Evolutionary conservation across 2,797 vertebrate species (phyloP), one percentile per base, ranked within the genome.

Genomic region (Sebastes flavidus): DNA sequence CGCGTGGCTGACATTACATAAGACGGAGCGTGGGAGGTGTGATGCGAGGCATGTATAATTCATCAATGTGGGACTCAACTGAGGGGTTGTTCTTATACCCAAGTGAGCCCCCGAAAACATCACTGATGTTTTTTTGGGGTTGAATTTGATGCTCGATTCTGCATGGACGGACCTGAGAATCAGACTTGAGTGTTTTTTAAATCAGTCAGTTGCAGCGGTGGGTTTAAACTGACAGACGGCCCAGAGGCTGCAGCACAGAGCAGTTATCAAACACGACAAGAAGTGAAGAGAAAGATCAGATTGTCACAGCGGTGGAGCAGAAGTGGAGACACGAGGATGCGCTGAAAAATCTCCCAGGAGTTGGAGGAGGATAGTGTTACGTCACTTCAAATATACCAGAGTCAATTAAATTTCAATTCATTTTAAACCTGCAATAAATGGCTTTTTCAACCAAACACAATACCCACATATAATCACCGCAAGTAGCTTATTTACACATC

Each of bases 1-100:
- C 89, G 74, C 84, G 78, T 84, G 84, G 89, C 88, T 91, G 89
- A 58, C 88, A 79, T 96, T 95, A 93, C 89, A 90, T 95, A 95
- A 95, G 89, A 67, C 2, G 70, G 76, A 77, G 91, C 84, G 94
- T 94, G 91, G 94, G 93, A 86, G 88, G 93, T 80, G 86, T 77
- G 87, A 91, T 84, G 83, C 32, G 30, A 88, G 78, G 59, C 90
- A 92, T 94, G 90, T 87, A 91, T 91, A 92, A 94, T 95, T 93
- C 88, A 94, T 90, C 88, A 72, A 67, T 70, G 79, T 82, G 87
- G 90, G 86, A 88, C 81, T 86, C 87, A 77, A 78, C 77, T 79
- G 65, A 75, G 78, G 86, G 88, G 81, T n/a, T 25, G 55, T 84
- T 82, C 75, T 36, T 59, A 61, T 55, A 88, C 75, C 77, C 72